Base-by-base conservation (phyloP, 2,888 invertebrate genomes). In the Doris montereyensis region DNA sequence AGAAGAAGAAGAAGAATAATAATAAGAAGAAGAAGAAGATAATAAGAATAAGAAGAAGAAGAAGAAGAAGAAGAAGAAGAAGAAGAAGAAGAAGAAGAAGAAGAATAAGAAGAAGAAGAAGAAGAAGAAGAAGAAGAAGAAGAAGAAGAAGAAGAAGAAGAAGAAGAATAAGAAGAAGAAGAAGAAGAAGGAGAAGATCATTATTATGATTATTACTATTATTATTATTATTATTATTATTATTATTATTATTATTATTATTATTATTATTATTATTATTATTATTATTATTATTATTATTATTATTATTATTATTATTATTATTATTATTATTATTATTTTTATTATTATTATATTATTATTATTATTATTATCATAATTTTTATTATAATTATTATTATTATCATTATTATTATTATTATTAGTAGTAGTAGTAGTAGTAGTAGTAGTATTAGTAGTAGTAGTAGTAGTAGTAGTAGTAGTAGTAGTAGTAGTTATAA, bases 401-500 rank as follows among this genome's bases (percentile, higher is more conserved):
- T n/a, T 52, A 57, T 24, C 21, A 73, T 17, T 34, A 71, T n/a
- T 71, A 34, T n/a, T 71, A n/a, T n/a, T n/a, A n/a, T n/a, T n/a
- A n/a, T n/a, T n/a, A n/a, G n/a, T n/a, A n/a, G n/a, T n/a, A n/a
- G n/a, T n/a, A n/a, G n/a, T n/a, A n/a, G n/a, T n/a, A n/a, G n/a
- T n/a, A n/a, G n/a, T n/a, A n/a, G n/a, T n/a, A n/a, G n/a, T n/a
- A n/a, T n/a, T n/a, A n/a, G n/a, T n/a, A n/a, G n/a, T n/a, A n/a
- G n/a, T n/a, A 71, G 34, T 71, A 71, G 34, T 71, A 34, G 34
- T 71, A 71, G 35, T 34, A 71, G 57, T 57, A 73, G 57, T 57
- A 52, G 57, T 57, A 52, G 57, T 57, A 52, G 57, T 57, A 52
- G 57, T 57, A 52, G 57, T n/a, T n/a, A n/a, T n/a, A n/a, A n/a